phyloP scores from a whole-genome alignment of 1,140 invertebrate genomes.

The Pseudomyrmex gracilis region DNA sequence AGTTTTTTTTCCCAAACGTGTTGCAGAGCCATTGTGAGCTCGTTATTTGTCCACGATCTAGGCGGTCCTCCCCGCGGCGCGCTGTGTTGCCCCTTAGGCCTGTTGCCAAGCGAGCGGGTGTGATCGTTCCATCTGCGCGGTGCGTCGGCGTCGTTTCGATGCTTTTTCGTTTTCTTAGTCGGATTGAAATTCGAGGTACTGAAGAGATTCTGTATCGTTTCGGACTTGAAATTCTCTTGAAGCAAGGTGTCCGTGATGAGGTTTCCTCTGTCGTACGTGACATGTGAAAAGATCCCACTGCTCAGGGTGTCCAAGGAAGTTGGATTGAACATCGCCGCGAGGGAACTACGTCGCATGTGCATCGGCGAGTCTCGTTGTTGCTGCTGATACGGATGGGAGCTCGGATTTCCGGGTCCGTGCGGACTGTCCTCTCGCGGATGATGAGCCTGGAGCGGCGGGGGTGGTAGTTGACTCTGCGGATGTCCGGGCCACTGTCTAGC shows the following conservation, averaged over 20 bases:
- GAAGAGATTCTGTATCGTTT: constrained; percentile 81
- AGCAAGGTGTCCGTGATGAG: constrained; percentile 77
- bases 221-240: constrained; percentile 82
- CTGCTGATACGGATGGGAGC: constrained; percentile 72
- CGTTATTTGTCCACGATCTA: constrained; percentile 95
- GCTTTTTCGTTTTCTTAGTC: constrained; percentile 78
- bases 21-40: constrained; percentile 94
- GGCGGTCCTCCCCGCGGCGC: constrained; percentile 95
- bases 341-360: constrained; percentile 72
- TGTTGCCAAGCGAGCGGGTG: constrained; percentile 79
- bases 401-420: constrained; percentile 64
- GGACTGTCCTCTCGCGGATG: constrained; percentile 79
- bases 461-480: constrained; percentile 75
- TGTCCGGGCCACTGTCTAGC: constrained; percentile 82
- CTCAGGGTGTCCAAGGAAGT: constrained; percentile 78
- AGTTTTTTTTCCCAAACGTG: constrained; percentile 97
- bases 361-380: constrained; percentile 76
- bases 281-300: constrained; percentile 79
- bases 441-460: constrained; percentile 54
- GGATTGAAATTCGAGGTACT: constrained; percentile 71
- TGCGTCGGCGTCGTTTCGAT: constrained; percentile 71
- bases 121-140: constrained; percentile 81
- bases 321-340: constrained; percentile 75
- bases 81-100: constrained; percentile 95
- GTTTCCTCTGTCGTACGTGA: constrained; percentile 74